Evolutionary conservation across 92 coral and sea anemone species (phyloP).

Genomic region (Blastomussa wellsi): DNA sequence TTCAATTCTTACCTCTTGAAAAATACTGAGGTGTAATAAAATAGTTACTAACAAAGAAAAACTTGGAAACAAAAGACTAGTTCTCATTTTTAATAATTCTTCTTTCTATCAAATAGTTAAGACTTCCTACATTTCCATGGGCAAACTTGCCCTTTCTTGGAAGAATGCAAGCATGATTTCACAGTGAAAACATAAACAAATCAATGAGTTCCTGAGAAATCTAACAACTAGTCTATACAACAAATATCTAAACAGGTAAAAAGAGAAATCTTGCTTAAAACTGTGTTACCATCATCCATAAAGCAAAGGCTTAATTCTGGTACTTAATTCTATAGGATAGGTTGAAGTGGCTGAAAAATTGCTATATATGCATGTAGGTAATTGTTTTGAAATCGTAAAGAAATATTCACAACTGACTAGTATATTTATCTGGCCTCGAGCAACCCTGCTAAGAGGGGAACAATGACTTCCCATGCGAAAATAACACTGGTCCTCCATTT

Average conservation of each 20-base stretch:
- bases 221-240: background rate
- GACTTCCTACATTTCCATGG: constrained; percentile 1
- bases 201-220: background rate
- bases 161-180: background rate
- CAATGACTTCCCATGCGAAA: constrained; percentile 9
- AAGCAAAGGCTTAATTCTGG: background rate
- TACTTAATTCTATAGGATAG: too few relatives aligned
- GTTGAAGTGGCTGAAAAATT: background rate
- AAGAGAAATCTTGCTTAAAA: background rate
- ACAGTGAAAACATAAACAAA: background rate
- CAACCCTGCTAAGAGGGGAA: background rate
- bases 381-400: background rate
- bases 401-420: background rate
- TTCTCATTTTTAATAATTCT: background rate
- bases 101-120: background rate
- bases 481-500: background rate
- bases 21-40: background rate
- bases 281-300: background rate
- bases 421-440: background rate
- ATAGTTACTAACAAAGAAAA: background rate
- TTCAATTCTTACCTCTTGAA: background rate
- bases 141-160: background rate
- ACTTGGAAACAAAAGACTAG: background rate
- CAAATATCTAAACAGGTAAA: background rate
- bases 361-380: background rate